Percentiles rank a stretch among this genome's conserved stretches.
phyloP scores from a whole-genome alignment of 2,797 vertebrate species.

The Crypturellus tataupa region DNA sequence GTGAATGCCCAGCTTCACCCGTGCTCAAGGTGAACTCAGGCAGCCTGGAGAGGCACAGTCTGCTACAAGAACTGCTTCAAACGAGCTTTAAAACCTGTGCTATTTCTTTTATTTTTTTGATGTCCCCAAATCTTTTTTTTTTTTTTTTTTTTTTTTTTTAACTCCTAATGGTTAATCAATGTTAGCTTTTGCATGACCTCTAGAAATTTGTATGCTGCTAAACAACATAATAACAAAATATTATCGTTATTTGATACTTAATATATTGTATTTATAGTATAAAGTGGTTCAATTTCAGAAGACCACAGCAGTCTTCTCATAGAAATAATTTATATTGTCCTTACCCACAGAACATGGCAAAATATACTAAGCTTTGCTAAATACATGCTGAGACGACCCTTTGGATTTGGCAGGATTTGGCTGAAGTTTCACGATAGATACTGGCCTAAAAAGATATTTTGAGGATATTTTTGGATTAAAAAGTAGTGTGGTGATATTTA shows the following conservation, averaged over 20 bases:
- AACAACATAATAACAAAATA: rapidly evolving
- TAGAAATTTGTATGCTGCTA: too few species aligned
- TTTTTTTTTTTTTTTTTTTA: neutral
- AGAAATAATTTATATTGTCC: neutral
- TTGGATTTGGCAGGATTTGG: neutral
- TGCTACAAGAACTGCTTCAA: neutral
- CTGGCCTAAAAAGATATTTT: neutral
- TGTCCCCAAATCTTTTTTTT: neutral
- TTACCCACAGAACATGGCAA: neutral
- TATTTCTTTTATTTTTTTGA: neutral
- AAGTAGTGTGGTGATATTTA: neutral
- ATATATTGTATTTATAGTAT: neutral
- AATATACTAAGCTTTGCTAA: neutral
- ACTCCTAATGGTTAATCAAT: neutral
- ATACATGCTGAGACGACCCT: neutral
- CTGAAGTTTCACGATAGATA: neutral
- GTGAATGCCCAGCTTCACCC: rapidly evolving
- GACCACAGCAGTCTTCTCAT: neutral
- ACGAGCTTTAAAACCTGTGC: neutral
- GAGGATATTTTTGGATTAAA: neutral
- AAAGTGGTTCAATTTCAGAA: neutral
- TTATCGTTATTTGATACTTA: too few species aligned
- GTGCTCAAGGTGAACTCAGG: neutral
- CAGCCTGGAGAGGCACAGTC: neutral
- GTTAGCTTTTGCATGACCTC: neutral